Base-by-base conservation (phyloP, 2,113 vertebrate species). In the Turdus rufiventris region DNA sequence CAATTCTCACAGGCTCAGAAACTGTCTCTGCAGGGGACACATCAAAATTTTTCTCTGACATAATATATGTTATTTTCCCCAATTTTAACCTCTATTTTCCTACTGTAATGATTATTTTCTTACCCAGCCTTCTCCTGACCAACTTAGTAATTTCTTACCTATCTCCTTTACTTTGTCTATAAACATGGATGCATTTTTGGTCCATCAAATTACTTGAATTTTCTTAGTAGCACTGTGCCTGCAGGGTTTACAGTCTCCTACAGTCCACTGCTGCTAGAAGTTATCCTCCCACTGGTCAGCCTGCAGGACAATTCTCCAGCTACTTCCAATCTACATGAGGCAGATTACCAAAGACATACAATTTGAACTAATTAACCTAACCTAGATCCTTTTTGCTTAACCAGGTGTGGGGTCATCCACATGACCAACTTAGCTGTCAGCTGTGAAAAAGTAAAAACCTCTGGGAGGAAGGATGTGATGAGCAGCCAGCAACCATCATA, bases 351-450 rank as follows among this genome's bases (percentile, higher is more conserved):
- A 91, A 91, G 75, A 26, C 45, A 31, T 57, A 42, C 10, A 76
- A 88, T 91, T 95, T 82, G 48, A 96, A 83, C 58, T 91, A 80
- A 88, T 90, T 94, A 96, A 96, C 94, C 92, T 65, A 86, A 42
- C 56, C 67, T 74, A 66, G 67, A 71, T 56, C 72, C 51, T 80
- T 93, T 70, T 28, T 74, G 85, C 60, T 77, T 83, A 80, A 57
- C 75, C 94, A 94, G 91, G 43, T 96, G 88, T 83, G 47, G 68
- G 75, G 82, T 96, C 94, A 90, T 56, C 45, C 60, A 9, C 20
- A 24, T 21, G 56, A 73, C 67, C 85, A 93, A 3, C 43, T 88
- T 82, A 88, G 85, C 85, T 85, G 88, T 79, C 92, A 89, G 85
- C 90, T 93, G 70, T 11, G 34, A 79, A 72, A 83, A 53, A 60